Conservation (phyloP, 2,888 invertebrate genomes). For the Petrolisthes cinctipes region DNA sequence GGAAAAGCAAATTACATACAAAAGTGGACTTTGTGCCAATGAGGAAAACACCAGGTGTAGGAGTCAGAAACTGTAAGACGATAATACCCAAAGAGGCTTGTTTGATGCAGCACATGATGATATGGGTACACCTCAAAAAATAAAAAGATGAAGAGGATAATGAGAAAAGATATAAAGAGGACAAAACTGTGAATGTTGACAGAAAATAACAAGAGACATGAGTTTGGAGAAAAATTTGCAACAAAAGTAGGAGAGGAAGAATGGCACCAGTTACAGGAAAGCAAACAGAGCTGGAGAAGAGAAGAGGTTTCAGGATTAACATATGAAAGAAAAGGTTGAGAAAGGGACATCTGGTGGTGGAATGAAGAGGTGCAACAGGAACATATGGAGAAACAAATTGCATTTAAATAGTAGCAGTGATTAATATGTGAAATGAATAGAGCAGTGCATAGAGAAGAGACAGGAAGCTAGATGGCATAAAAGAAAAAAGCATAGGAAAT, state of each 20-base stretch:
- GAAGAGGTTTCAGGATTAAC: background rate
- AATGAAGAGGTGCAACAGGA: background rate
- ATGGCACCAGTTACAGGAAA: background rate
- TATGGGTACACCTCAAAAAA: background rate
- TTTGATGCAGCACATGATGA: background rate
- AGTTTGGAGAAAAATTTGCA: background rate
- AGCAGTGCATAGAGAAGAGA: background rate
- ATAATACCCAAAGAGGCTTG: background rate
- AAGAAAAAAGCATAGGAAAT: background rate
- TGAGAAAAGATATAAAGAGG: background rate
- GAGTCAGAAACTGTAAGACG: background rate
- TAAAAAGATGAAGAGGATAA: background rate
- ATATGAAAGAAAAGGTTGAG: background rate
- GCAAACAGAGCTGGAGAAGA: background rate
- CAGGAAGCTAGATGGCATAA: background rate
- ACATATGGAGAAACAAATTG: background rate
- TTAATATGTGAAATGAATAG: background rate
- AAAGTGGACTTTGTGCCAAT: background rate
- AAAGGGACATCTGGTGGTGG: background rate
- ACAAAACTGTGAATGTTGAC: background rate
- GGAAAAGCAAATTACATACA: background rate
- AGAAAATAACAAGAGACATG: background rate
- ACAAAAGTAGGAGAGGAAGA: slow-evolving; percentile 1
- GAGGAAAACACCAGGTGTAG: background rate
- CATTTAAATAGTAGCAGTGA: background rate